phyloP scores from a whole-genome alignment of 1,140 invertebrate genomes.

The Diuraphis noxia region DNA sequence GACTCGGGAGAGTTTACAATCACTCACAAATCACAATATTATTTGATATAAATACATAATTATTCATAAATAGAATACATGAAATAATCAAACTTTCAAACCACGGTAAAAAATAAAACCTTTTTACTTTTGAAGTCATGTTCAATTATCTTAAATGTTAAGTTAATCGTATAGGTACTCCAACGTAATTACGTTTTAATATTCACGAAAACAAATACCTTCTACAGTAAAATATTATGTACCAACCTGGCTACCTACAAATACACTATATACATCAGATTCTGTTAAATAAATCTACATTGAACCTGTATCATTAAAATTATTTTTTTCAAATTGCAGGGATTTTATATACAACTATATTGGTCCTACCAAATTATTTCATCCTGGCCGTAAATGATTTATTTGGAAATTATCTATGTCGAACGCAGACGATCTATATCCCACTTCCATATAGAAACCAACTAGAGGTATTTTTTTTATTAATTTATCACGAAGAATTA shows the following conservation, averaged over 20 bases:
- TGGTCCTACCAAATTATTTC: no score
- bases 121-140: not conserved
- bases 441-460: not conserved
- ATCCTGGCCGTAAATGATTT: not conserved
- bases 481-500: constrained; percentile 13
- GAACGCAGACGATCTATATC: not conserved
- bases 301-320: no score
- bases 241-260: no score
- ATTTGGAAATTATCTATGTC: not conserved
- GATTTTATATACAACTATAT: no score
- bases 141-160: not conserved
- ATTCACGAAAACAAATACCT: not conserved
- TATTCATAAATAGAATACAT: not conserved
- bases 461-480: not conserved
- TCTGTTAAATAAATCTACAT: no score
- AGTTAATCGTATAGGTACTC: not conserved
- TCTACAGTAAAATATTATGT: not conserved
- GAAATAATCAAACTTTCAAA: not conserved
- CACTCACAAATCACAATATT: not conserved
- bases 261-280: not conserved
- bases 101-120: not conserved
- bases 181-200: not conserved
- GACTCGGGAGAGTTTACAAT: no score
- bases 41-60: not conserved
- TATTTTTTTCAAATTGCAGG: no score